These are phyloP conservation scores for Alectoris magna DNA, from an alignment of 2,797 vertebrate genomes.

Conservation along the genomic window DNA sequence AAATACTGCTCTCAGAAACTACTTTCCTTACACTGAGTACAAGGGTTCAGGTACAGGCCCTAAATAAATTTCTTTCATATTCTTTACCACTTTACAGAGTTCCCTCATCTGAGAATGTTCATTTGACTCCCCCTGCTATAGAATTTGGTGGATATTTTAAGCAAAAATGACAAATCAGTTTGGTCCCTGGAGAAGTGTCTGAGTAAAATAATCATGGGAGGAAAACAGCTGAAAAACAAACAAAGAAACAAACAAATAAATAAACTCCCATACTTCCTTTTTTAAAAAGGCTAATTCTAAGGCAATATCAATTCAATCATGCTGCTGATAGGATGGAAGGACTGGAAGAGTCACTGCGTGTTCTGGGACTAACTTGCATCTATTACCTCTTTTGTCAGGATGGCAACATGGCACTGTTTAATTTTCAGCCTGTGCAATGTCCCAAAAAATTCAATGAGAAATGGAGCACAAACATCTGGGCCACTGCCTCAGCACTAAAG, in stretches of 20 bases:
- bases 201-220: background rate
- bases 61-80: background rate
- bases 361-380: background rate
- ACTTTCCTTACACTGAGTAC: background rate
- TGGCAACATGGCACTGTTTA: background rate
- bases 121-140: background rate
- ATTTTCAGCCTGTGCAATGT: background rate
- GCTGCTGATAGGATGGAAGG: background rate
- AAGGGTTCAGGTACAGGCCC: background rate
- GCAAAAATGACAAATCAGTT: background rate
- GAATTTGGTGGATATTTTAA: background rate
- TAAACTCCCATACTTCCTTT: background rate
- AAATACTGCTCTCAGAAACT: background rate
- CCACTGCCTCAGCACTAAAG: background rate
- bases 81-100: background rate
- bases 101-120: background rate
- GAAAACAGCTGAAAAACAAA: background rate
- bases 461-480: background rate
- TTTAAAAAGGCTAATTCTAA: background rate
- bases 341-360: rapidly evolving
- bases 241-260: background rate
- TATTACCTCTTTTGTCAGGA: background rate
- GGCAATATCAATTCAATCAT: background rate
- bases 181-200: background rate
- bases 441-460: background rate